Evolutionary conservation across 2,888 invertebrate species (phyloP), one percentile per base, ranked within the genome.

Genomic region (Oscheius sp.): DNA sequence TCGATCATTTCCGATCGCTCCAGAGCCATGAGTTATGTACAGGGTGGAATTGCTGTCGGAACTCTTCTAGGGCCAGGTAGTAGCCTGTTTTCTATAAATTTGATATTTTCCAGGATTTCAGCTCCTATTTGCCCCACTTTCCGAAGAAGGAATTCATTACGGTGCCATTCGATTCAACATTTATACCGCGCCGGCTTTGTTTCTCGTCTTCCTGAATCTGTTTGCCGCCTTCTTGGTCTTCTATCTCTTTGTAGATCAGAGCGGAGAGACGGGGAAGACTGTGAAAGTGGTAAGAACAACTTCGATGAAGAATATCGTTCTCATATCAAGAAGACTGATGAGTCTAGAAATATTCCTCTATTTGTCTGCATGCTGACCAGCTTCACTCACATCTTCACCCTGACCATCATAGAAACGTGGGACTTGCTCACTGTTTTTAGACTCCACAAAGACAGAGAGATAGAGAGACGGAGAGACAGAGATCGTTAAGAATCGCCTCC

Each of bases 31-130:
- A 78, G 83, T 1, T 75, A 63, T 55, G 79, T 81, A 10, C 78
- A 79, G 2, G 81, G 82, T 10, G 83, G 83, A 11, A 74, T 83
- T 10, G 77, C 83, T 11, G 42, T 83, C 2, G 83, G 83, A n/a
- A 77, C 73, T 48, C 75, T 79, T 78, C 55, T 80, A n/a, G 83
- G 83, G 0, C 83, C 83, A 10, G 79, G 76, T 74, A 62, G 42
- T 29, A 33, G 29, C 35, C 59, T 11, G 11, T 21, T 33, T 21
- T 29, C 13, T 58, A 33, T 7, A 53, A 53, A 53, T 53, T 21
- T 5, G 7, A 4, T 3, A 29, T 53, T 58, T 58, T 21, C 11
- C 29, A 29, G 29, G 50, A 21, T 57, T 60, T n/a, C 82, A 83
- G 74, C 58, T 81, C 0, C 47, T 80, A 0, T 83, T 83, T 72